phyloP scores from a whole-genome alignment of 2,113 vertebrate species.

The Mionectes macconnelli region DNA sequence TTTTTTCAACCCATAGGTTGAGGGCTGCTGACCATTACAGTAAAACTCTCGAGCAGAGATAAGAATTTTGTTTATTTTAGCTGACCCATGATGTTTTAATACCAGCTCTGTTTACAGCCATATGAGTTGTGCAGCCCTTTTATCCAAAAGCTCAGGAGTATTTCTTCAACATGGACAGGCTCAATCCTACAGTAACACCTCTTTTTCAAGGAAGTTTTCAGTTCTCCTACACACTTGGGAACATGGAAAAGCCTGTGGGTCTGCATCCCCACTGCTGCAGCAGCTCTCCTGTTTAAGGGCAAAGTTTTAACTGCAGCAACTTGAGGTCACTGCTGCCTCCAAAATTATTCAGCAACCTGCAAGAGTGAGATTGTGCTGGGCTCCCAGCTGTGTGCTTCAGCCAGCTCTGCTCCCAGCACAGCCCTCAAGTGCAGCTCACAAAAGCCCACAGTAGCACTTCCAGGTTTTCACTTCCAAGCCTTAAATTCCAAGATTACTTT shows the following conservation, averaged over 20 bases:
- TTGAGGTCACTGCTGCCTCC: neutral
- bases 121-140: neutral
- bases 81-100: neutral
- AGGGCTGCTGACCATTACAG: neutral
- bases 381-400: neutral
- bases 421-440: neutral
- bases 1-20: neutral
- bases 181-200: neutral
- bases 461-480: neutral
- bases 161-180: neutral
- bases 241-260: neutral
- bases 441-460: neutral
- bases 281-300: accelerated
- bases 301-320: neutral
- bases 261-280: neutral
- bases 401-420: neutral
- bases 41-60: neutral
- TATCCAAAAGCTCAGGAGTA: neutral
- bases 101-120: neutral
- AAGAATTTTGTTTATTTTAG: neutral
- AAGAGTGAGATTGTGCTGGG: neutral
- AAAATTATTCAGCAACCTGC: neutral
- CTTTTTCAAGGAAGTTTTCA: neutral
- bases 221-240: neutral
- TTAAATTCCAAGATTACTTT: neutral